These are phyloP conservation scores for Phenacoccus solenopsis DNA, from an alignment of 1,140 invertebrate genomes.

Conservation along the genomic window DNA sequence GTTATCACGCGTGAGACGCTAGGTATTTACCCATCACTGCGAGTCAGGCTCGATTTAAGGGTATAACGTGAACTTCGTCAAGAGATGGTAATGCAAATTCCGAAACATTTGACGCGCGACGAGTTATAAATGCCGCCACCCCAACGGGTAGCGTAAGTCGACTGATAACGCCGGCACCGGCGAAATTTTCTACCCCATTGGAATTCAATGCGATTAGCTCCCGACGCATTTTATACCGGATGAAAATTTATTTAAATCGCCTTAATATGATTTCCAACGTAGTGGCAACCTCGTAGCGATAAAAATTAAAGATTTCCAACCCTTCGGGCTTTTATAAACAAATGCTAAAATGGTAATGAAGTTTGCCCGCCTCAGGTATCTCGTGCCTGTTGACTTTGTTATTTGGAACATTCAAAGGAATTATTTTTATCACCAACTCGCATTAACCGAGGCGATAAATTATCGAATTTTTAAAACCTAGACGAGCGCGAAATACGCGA, in stretches of 20 bases:
- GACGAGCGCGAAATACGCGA: too few relatives aligned
- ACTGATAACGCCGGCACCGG: background rate
- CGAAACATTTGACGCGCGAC: conserved; percentile 15
- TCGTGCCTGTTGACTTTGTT: too few relatives aligned
- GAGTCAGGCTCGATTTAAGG: background rate
- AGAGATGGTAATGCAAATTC: conserved; percentile 22
- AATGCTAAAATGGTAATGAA: too few relatives aligned
- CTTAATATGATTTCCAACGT: background rate
- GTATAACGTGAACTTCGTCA: background rate
- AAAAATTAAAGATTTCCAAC: too few relatives aligned
- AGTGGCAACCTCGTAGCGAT: too few relatives aligned
- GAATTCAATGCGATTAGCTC: conserved; percentile 29
- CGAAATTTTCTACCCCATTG: conserved; percentile 30
- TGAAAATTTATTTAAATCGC: background rate
- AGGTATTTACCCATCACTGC: background rate
- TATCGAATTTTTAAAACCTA: too few relatives aligned
- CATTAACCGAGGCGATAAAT: too few relatives aligned
- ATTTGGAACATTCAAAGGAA: too few relatives aligned
- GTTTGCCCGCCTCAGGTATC: too few relatives aligned
- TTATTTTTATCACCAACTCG: too few relatives aligned
- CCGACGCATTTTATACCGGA: background rate
- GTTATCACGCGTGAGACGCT: too few relatives aligned
- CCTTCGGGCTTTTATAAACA: too few relatives aligned
- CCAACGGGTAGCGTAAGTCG: background rate
- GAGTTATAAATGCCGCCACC: conserved; percentile 19